Percentiles rank a stretch among this genome's conserved stretches.
Conservation (phyloP, 2,797 vertebrate species). For the Phaenicophaeus curvirostris region DNA sequence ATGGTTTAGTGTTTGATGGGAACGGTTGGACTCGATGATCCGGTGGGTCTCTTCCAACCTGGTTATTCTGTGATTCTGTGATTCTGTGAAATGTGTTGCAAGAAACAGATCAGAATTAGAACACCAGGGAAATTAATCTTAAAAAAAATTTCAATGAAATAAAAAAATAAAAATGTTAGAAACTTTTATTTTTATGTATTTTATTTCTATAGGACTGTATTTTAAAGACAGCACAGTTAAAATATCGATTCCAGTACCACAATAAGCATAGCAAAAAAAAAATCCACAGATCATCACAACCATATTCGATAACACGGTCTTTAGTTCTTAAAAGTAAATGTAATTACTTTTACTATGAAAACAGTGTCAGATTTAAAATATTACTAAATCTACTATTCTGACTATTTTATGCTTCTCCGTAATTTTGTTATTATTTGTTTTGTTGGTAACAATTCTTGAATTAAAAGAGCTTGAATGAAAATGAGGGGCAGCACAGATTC, state of each 20-base stretch:
- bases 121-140: background rate
- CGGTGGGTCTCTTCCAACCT: too few species aligned
- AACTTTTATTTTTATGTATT: background rate
- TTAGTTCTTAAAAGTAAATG: background rate
- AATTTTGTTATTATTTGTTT: background rate
- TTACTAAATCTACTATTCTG: background rate
- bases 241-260: background rate
- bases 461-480: background rate
- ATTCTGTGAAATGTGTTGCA: too few species aligned
- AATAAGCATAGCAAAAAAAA: background rate
- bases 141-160: background rate
- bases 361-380: background rate
- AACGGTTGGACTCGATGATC: too few species aligned
- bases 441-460: background rate
- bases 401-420: background rate
- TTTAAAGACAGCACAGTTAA: background rate
- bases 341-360: background rate
- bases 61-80: too few species aligned
- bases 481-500: background rate
- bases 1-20: too few species aligned
- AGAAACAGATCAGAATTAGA: background rate
- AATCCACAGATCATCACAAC: rapidly evolving
- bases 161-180: background rate
- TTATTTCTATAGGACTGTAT: background rate
- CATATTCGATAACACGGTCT: background rate